phyloP scores from a whole-genome alignment of 2,888 invertebrate species.

The Eupelmus urozonus region DNA sequence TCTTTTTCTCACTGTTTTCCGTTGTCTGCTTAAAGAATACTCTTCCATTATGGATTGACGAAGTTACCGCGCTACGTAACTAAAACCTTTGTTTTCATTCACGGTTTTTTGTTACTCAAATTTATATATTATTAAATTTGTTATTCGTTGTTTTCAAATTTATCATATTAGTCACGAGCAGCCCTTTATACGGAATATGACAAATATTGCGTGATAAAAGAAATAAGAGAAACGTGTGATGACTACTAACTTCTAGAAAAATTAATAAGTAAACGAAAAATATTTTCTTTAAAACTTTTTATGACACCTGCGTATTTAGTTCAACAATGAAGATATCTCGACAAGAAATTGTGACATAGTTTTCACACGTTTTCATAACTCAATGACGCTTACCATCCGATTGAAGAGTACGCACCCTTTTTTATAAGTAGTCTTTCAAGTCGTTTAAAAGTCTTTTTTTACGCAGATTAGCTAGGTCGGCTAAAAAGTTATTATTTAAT shows the following conservation, averaged over 20 bases:
- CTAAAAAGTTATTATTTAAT: slow-evolving; percentile 68
- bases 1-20: slow-evolving; percentile 1
- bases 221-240: slow-evolving; percentile 39
- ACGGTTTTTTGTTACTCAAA: slow-evolving; percentile 21
- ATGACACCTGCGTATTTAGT: slow-evolving; percentile 36
- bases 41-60: slow-evolving; percentile 16
- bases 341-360: slow-evolving; percentile 46
- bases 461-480: slow-evolving; percentile 66
- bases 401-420: slow-evolving; percentile 63
- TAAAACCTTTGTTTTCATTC: slow-evolving; percentile 22
- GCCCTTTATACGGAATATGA: slow-evolving; percentile 17
- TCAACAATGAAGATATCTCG: slow-evolving; percentile 16
- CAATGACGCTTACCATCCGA: slow-evolving; percentile 63
- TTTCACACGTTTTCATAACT: slow-evolving; percentile 63
- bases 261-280: slow-evolving; percentile 9
- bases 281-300: slow-evolving; percentile 47
- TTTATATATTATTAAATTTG: slow-evolving; percentile 33
- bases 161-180: slow-evolving; percentile 19
- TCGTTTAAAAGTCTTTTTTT: slow-evolving; percentile 64
- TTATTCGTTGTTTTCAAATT: slow-evolving; percentile 21
- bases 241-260: slow-evolving; percentile 16
- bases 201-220: slow-evolving; percentile 28
- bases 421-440: slow-evolving; percentile 65
- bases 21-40: neutral
- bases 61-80: slow-evolving; percentile 15